Conservation (phyloP, 2,888 invertebrate species). For the Leuctra nigra region DNA sequence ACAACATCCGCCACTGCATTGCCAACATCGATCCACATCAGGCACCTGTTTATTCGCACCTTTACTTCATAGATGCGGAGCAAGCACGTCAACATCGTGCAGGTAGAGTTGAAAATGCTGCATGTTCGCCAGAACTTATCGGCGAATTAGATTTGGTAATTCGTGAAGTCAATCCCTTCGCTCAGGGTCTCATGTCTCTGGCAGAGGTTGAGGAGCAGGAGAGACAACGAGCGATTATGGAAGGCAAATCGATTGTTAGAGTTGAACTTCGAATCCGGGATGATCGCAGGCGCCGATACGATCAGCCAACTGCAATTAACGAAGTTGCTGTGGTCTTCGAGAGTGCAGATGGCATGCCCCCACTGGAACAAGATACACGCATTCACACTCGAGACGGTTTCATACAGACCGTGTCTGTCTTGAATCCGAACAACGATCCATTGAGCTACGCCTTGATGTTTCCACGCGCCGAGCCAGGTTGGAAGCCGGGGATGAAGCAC, state of each 20-base stretch:
- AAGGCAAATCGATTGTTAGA: not conserved
- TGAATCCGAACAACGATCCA: too few species aligned
- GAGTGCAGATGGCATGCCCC: not conserved
- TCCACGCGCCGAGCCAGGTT: not conserved
- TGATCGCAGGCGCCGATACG: not conserved
- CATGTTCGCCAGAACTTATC: not conserved
- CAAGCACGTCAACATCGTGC: too few species aligned
- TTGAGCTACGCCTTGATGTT: not conserved
- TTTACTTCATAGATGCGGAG: too few species aligned
- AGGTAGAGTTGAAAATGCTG: too few species aligned
- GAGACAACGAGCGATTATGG: not conserved
- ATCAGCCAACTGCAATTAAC: not conserved
- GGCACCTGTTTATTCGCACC: not conserved
- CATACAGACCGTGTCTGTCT: too few species aligned
- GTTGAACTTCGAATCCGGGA: not conserved
- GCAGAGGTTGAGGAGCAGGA: not conserved
- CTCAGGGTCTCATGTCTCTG: not conserved
- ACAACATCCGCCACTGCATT: not conserved
- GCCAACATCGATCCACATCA: not conserved
- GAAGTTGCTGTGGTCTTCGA: not conserved
- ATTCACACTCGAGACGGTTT: not conserved
- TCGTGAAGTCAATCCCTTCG: not conserved
- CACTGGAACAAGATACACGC: not conserved
- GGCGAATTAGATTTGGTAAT: not conserved
- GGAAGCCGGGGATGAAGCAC: not conserved